These are phyloP conservation scores for Celastrina argiolus DNA, from an alignment of 2,888 invertebrate genomes.

Conservation along the genomic window DNA sequence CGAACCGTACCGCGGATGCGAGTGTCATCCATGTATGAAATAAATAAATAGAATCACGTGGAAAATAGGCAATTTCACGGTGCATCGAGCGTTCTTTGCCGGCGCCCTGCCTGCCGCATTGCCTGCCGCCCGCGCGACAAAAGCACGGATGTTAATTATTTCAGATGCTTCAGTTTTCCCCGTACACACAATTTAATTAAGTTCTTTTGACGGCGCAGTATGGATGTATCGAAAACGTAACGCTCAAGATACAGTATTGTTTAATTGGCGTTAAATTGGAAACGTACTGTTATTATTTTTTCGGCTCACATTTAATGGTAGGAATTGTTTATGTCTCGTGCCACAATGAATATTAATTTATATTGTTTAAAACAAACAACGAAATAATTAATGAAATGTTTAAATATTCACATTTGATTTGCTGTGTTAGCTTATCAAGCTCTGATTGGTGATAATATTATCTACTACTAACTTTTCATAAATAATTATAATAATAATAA, in stretches of 20 bases:
- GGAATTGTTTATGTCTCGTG: neutral
- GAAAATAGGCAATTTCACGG: conserved; percentile 78
- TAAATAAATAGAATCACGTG: conserved; percentile 76
- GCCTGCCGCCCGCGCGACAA: conserved; percentile 56
- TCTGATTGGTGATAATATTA: no score
- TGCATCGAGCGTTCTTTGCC: conserved; percentile 73
- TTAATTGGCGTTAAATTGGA: neutral
- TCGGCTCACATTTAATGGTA: neutral
- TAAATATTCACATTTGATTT: no score
- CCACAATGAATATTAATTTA: neutral
- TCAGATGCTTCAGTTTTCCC: conserved; percentile 34
- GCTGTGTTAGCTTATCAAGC: no score
- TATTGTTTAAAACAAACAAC: no score
- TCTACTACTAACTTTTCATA: no score
- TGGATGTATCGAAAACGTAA: conserved; percentile 10
- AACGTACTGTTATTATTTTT: neutral
- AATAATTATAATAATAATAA: no score
- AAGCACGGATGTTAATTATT: conserved; percentile 60
- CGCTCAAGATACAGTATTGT: conserved; percentile 7
- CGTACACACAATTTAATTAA: conserved; percentile 17
- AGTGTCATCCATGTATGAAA: conserved; percentile 70
- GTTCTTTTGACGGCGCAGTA: conserved; percentile 4
- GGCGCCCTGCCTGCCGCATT: conserved; percentile 46
- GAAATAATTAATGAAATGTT: no score
- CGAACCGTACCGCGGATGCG: conserved; percentile 51